These are phyloP conservation scores for Chironomus tentans DNA, from an alignment of 2,888 invertebrate genomes.

Conservation along the genomic window DNA sequence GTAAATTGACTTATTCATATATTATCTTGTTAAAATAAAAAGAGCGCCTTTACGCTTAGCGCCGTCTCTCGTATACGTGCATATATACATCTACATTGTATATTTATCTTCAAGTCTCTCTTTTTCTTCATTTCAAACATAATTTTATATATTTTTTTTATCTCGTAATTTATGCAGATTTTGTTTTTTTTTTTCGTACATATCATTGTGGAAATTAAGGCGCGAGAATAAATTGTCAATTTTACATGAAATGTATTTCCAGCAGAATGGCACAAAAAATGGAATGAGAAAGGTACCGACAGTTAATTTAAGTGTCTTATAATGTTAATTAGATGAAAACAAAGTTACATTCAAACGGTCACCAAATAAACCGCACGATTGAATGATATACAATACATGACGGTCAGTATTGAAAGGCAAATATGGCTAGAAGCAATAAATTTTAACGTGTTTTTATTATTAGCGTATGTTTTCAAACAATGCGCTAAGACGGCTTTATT, in stretches of 20 bases:
- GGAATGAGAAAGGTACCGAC: neutral
- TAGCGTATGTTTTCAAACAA: no score
- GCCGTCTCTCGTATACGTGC: slow-evolving; percentile 2
- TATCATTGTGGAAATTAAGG: no score
- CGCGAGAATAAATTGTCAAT: no score
- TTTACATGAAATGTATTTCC: no score
- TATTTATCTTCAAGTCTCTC: no score
- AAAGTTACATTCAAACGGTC: neutral
- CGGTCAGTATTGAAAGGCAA: no score
- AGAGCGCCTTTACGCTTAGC: slow-evolving; percentile 5
- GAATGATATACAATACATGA: no score
- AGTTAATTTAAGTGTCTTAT: slow-evolving; percentile 8
- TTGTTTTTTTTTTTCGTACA: no score
- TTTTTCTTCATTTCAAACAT: neutral
- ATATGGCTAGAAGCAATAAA: no score
- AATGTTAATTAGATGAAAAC: slow-evolving; percentile 18
- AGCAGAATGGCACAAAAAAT: neutral
- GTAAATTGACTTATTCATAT: slow-evolving; percentile 5
- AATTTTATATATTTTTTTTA: neutral
- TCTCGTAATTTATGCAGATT: no score
- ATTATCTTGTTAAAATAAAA: neutral
- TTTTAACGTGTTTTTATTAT: no score
- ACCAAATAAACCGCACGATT: neutral
- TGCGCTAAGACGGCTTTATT: no score
- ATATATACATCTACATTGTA: neutral